These are phyloP conservation scores for Sebastes kiyomatsui DNA, from an alignment of 2,797 vertebrate genomes.

Conservation along the genomic window DNA sequence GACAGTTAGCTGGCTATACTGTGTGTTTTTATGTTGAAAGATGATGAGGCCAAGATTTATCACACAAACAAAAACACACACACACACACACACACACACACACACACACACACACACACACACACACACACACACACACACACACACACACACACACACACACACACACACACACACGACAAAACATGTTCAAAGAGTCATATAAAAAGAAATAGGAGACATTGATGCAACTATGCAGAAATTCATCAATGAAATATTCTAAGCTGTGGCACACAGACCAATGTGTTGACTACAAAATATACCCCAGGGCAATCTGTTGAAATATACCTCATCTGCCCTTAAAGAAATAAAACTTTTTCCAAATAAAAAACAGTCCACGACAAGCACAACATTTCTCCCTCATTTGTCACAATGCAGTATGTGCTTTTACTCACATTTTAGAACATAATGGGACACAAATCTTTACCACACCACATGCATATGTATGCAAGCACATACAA, in stretches of 20 bases:
- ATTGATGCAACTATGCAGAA: conserved; percentile 1
- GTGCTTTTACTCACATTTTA: conserved; percentile 20
- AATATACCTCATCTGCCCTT: conserved; percentile 10
- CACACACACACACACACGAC: background rate
- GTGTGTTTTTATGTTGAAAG: conserved; percentile 6
- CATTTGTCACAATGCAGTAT: conserved; percentile 7
- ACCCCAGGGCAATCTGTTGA: conserved; percentile 5
- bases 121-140: background rate
- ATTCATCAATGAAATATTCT: conserved; percentile 14
- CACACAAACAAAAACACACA: background rate
- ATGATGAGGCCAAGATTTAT: conserved; percentile 16
- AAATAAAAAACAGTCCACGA: conserved; percentile 13
- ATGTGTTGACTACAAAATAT: conserved; percentile 15
- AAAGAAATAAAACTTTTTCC: conserved; percentile 8
- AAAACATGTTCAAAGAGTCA: conserved; percentile 1
- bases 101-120: background rate
- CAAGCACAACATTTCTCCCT: conserved; percentile 23
- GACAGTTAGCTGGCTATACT: background rate
- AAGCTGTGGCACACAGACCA: background rate
- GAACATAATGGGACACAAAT: conserved; percentile 3
- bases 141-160: background rate
- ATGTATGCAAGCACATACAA: too few species aligned
- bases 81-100: background rate
- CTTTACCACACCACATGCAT: background rate
- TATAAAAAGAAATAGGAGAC: background rate